Base-by-base conservation (phyloP, 1,140 invertebrate species). In the Apocrypta bakeri region DNA sequence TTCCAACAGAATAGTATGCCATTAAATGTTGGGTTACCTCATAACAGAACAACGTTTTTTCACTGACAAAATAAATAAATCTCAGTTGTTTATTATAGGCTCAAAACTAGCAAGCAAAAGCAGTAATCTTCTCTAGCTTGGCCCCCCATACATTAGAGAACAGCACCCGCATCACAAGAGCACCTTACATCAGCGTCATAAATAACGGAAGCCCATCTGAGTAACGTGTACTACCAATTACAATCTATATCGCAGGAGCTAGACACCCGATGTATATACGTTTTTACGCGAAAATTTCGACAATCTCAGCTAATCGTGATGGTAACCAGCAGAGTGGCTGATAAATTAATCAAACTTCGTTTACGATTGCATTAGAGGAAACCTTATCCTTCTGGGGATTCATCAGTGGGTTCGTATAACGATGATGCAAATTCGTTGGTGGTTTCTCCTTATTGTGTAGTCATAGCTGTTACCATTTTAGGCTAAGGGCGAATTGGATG, bases 181-280 rank as follows among this genome's bases (percentile, higher is more conserved):
- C 48, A n/a, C 48, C 48, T 56, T 56, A 56, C 48, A 56, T 56
- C 48, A 56, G 48, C 48, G n/a, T 56, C 48, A 56, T 56, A 56
- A 56, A 56, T 56, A 56, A 56, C 48, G 17, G 21, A 3, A n/a
- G 48, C 48, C 21, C 48, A 56, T 56, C n/a, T 6, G 17, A 0
- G 48, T 21, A 6, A 21, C 48, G 48, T 21, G 3, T 56, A 56
- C 48, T 56, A 21, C 21, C 21, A 56, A 56, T 56, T n/a, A 56
- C 48, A 21, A 21, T 21, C 48, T 56, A 14, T 17, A 14, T 14
- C 42, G 42, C 14, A 48, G 42, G 2, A 48, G 42, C 11, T 48
- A 37, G 33, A 17, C 42, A 6, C 21, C 6, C 48, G 7, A 56
- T 56, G 17, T n/a, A n/a, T n/a, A n/a, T 21, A 17, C 21, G 48